phyloP scores from a whole-genome alignment of 2,113 vertebrate genomes.

The Eudorcas thomsonii region DNA sequence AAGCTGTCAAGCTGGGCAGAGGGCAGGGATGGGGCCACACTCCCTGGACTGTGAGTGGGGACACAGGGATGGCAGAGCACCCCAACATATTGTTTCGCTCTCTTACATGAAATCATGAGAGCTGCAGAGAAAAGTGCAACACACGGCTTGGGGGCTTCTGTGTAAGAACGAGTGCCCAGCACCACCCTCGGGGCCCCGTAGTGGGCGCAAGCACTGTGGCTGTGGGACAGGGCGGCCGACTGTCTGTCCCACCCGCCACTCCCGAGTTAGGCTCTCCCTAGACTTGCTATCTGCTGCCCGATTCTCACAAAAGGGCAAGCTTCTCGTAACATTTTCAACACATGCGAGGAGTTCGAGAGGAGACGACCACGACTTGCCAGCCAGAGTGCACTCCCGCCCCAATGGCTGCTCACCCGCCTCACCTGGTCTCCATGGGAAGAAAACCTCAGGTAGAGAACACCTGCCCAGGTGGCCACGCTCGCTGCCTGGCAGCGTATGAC shows the following conservation, averaged over 20 bases:
- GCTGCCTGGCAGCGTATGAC: background rate
- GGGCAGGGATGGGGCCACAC: fast-evolving
- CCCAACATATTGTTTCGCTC: background rate
- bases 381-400: background rate
- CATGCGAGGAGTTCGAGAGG: background rate
- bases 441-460: background rate
- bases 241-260: background rate
- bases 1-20: background rate
- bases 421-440: background rate
- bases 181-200: background rate
- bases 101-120: background rate
- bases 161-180: background rate
- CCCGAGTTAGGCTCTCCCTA: background rate
- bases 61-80: background rate
- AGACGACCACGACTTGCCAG: background rate
- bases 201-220: background rate
- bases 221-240: fast-evolving
- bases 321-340: background rate
- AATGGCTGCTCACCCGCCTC: background rate
- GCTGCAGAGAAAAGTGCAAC: background rate
- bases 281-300: background rate
- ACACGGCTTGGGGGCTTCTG: background rate
- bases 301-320: background rate
- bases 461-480: background rate
- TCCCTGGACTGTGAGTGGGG: too few relatives aligned